These are phyloP conservation scores for Yponomeuta malinellus DNA, from an alignment of 2,888 invertebrate species.

Conservation along the genomic window DNA sequence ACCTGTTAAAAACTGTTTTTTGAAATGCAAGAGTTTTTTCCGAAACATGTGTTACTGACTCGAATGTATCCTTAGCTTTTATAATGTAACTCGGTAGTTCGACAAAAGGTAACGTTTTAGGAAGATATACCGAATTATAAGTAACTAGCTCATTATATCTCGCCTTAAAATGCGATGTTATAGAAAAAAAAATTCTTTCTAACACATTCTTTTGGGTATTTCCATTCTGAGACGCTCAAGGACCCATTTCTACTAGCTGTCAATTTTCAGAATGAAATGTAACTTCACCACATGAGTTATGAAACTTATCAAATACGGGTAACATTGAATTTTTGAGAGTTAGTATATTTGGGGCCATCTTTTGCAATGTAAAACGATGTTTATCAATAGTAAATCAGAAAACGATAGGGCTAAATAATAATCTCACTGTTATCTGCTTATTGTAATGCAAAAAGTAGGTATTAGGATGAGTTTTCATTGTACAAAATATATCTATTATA, in stretches of 20 bases:
- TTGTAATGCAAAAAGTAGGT: conserved; percentile 3
- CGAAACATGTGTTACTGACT: conserved; percentile 10
- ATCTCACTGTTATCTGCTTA: conserved; percentile 14
- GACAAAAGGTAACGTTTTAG: conserved; percentile 8
- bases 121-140: conserved; percentile 9
- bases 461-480: not conserved
- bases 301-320: too few species aligned
- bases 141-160: conserved; percentile 12
- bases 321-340: not conserved
- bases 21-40: conserved; percentile 27
- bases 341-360: not conserved
- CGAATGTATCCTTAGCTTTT: conserved; percentile 7
- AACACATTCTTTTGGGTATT: not conserved
- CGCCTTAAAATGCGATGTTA: not conserved
- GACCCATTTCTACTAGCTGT: not conserved
- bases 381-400: conserved; percentile 3
- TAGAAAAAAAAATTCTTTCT: not conserved
- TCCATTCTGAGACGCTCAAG: conserved; percentile 1
- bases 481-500: conserved; percentile 2
- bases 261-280: not conserved
- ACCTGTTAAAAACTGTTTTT: conserved; percentile 55
- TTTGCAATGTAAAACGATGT: conserved; percentile 1
- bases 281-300: too few species aligned
- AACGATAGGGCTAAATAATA: conserved; percentile 7
- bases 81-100: conserved; percentile 10